These are phyloP conservation scores for Ectemnius lituratus DNA, from an alignment of 2,888 invertebrate genomes.

Conservation along the genomic window DNA sequence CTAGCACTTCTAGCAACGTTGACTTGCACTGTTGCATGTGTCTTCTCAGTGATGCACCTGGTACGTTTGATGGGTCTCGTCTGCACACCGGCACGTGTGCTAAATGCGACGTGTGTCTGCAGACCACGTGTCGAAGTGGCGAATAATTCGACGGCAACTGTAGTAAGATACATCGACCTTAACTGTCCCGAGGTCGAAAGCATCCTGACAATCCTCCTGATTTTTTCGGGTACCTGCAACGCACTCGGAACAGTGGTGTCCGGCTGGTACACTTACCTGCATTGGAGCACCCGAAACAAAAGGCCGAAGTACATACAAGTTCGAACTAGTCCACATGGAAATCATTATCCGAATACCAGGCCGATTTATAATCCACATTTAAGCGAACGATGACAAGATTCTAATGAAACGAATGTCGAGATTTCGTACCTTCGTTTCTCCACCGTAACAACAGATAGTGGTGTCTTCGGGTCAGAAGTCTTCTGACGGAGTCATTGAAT, in stretches of 20 bases:
- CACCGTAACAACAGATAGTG: neutral
- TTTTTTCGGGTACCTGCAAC: slow-evolving; percentile 70
- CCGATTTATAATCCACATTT: slow-evolving; percentile 52
- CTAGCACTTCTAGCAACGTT: slow-evolving; percentile 63
- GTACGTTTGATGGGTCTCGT: slow-evolving; percentile 66
- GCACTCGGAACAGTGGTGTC: slow-evolving; percentile 65
- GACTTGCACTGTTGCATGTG: slow-evolving; percentile 66
- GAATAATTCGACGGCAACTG: slow-evolving; percentile 50
- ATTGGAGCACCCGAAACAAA: slow-evolving; percentile 68
- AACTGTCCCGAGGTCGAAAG: slow-evolving; percentile 73
- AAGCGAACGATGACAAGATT: slow-evolving; percentile 54
- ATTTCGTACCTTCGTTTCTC: slow-evolving; percentile 43
- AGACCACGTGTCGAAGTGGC: slow-evolving; percentile 54
- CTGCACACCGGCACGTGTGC: slow-evolving; percentile 67
- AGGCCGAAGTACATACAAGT: slow-evolving; percentile 69
- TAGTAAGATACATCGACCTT: slow-evolving; percentile 67
- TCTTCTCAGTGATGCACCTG: slow-evolving; percentile 67
- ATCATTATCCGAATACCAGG: slow-evolving; percentile 27
- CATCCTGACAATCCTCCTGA: slow-evolving; percentile 67
- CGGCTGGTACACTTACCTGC: slow-evolving; percentile 70
- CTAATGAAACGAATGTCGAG: neutral
- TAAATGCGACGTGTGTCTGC: slow-evolving; percentile 71
- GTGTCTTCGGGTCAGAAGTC: too few relatives aligned
- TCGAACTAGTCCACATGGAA: slow-evolving; percentile 54
- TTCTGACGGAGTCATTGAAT: too few relatives aligned